phyloP scores from a whole-genome alignment of 2,888 invertebrate genomes.

The Spisula solida region DNA sequence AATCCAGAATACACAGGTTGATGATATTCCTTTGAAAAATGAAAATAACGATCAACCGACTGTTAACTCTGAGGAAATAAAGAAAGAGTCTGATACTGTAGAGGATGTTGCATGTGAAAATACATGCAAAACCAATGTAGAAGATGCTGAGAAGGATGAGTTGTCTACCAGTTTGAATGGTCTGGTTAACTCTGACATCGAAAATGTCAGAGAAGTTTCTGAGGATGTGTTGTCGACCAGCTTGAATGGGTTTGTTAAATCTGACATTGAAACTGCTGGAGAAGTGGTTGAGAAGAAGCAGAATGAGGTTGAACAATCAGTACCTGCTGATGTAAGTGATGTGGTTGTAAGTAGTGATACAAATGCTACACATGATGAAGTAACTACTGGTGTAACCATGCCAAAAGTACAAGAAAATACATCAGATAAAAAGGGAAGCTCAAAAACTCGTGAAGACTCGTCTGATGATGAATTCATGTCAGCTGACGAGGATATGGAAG shows the following conservation, averaged over 20 bases:
- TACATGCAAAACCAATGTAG: not conserved
- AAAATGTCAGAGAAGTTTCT: not conserved
- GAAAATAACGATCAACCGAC: not conserved
- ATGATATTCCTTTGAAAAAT: conserved; percentile 12
- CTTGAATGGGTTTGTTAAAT: conserved; percentile 4
- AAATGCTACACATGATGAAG: not conserved
- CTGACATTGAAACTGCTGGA: not conserved
- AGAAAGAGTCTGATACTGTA: not conserved
- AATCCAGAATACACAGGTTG: not conserved
- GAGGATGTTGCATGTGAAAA: not conserved
- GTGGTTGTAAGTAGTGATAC: not conserved
- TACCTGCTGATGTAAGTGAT: not conserved
- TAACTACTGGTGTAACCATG: not conserved
- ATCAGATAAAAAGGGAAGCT: not conserved
- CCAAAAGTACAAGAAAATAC: not conserved
- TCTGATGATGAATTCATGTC: conserved; percentile 65
- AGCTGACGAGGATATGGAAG: conserved; percentile 62
- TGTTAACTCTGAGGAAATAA: not conserved
- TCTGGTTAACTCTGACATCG: not conserved
- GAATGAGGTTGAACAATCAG: not conserved
- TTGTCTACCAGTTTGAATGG: conserved; percentile 21
- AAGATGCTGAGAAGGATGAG: not conserved
- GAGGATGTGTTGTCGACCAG: conserved; percentile 11
- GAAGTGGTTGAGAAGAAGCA: not conserved
- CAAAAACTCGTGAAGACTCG: conserved; percentile 43